phyloP scores from a whole-genome alignment of 1,140 invertebrate genomes.

The Whitmania pigra region DNA sequence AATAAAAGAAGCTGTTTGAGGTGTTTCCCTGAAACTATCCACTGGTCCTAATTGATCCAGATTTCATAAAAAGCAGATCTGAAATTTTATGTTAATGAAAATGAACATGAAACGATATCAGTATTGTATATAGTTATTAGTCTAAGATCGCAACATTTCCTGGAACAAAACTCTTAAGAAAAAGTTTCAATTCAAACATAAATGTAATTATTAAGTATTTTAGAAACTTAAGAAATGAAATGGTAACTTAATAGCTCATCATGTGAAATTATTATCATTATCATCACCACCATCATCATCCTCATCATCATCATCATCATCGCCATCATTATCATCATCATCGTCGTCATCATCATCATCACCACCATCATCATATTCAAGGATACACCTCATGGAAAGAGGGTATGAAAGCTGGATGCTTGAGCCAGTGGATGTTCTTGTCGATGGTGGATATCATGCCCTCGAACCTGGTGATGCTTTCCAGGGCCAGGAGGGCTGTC shows the following conservation, averaged over 20 bases:
- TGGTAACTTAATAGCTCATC: neutral
- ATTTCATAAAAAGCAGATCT: constrained; percentile 4
- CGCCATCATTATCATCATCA: too few species aligned
- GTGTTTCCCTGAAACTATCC: too few species aligned
- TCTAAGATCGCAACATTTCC: too few species aligned
- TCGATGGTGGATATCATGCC: neutral
- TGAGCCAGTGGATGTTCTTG: neutral
- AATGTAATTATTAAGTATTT: neutral
- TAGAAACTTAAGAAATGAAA: neutral
- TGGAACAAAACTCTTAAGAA: neutral
- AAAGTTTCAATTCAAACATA: neutral
- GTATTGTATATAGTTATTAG: too few species aligned
- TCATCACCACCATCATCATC: too few species aligned
- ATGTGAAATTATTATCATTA: too few species aligned
- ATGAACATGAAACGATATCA: too few species aligned
- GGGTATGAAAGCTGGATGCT: constrained; percentile 14
- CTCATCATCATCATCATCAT: too few species aligned
- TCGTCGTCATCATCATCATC: too few species aligned
- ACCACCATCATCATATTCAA: too few species aligned
- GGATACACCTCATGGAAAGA: constrained; percentile 14
- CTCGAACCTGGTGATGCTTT: constrained; percentile 9
- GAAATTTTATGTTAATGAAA: neutral
- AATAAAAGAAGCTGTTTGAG: too few species aligned
- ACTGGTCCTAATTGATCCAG: neutral
- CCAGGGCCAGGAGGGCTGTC: constrained; percentile 3